Percentiles rank a stretch among this genome's conserved stretches.
These are phyloP conservation scores for Thumatha senex DNA, from an alignment of 2,888 invertebrate genomes.

Conservation along the genomic window DNA sequence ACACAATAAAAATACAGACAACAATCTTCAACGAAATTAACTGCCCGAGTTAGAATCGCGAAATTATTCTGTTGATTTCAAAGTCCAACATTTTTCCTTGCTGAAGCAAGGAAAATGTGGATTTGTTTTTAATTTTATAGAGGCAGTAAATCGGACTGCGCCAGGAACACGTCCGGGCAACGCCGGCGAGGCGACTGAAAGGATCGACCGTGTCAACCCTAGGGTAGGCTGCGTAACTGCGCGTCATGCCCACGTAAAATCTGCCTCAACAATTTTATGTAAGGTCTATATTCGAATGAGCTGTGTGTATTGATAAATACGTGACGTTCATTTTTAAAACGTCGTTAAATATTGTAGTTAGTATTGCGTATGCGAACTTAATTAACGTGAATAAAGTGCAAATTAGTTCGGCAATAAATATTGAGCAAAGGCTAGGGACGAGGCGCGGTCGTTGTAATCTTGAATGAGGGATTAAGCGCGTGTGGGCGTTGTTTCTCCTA, in stretches of 20 bases:
- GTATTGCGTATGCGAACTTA: slow-evolving; percentile 40
- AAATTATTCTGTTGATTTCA: slow-evolving; percentile 49
- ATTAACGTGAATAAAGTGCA: slow-evolving; percentile 33
- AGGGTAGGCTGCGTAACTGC: slow-evolving; percentile 80
- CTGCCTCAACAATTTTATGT: slow-evolving; percentile 37
- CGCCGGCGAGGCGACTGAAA: slow-evolving; percentile 79
- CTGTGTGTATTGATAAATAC: slow-evolving; percentile 46
- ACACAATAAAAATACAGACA: slow-evolving; percentile 41
- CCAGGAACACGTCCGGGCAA: slow-evolving; percentile 70
- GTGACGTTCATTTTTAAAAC: slow-evolving; percentile 44
- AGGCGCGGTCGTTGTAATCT: slow-evolving; percentile 62
- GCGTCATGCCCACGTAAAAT: slow-evolving; percentile 42
- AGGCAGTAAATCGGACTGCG: slow-evolving; percentile 48
- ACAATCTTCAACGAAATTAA: slow-evolving; percentile 69
- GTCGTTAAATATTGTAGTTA: slow-evolving; percentile 39
- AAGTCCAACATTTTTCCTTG: slow-evolving; percentile 66
- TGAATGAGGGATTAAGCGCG: slow-evolving; percentile 59
- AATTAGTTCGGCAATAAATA: slow-evolving; percentile 34
- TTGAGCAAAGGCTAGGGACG: slow-evolving; percentile 59
- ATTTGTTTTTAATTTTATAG: slow-evolving; percentile 54
- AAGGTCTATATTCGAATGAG: slow-evolving; percentile 47
- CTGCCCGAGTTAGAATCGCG: slow-evolving; percentile 71
- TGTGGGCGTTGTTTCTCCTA: slow-evolving; percentile 68
- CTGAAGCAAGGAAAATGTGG: slow-evolving; percentile 70
- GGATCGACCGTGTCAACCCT: slow-evolving; percentile 78